Evolutionary conservation across 2,888 invertebrate species (phyloP).

Genomic region (Idaea straminata): DNA sequence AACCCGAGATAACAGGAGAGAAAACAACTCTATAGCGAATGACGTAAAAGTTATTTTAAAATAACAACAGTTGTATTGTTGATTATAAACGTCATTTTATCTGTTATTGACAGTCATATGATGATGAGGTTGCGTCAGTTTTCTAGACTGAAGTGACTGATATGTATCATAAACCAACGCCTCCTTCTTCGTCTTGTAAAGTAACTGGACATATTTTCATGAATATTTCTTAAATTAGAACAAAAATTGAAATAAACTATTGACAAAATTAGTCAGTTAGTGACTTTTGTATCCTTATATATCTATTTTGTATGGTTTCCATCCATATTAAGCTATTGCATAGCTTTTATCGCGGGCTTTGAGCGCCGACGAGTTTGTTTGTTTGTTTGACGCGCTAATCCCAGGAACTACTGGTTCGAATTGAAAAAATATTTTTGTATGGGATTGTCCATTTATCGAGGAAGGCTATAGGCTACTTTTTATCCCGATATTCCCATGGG

Average conservation of each 20-base stretch:
- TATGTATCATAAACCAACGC: no score
- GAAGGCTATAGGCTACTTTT: no score
- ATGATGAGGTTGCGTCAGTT: not conserved
- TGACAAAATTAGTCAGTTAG: conserved; percentile 7
- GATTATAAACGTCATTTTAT: not conserved
- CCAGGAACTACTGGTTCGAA: no score
- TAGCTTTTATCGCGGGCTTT: no score
- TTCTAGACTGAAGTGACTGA: not conserved
- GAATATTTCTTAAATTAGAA: not conserved
- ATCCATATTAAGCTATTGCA: no score
- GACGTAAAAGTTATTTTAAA: not conserved
- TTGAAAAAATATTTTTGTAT: no score
- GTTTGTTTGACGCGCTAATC: no score
- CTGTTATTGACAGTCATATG: not conserved
- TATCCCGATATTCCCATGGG: no score
- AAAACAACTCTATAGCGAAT: not conserved
- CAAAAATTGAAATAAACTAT: not conserved
- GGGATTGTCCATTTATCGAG: no score
- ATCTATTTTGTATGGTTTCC: not conserved
- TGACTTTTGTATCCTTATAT: conserved; percentile 6
- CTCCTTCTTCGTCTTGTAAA: no score
- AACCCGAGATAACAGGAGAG: not conserved
- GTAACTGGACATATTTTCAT: not conserved
- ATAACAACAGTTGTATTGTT: not conserved
- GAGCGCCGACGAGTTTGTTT: no score